Evolutionary conservation across 2,113 vertebrate species (phyloP), one percentile per base, ranked within the genome.

Genomic region (Takifugu bimaculatus): DNA sequence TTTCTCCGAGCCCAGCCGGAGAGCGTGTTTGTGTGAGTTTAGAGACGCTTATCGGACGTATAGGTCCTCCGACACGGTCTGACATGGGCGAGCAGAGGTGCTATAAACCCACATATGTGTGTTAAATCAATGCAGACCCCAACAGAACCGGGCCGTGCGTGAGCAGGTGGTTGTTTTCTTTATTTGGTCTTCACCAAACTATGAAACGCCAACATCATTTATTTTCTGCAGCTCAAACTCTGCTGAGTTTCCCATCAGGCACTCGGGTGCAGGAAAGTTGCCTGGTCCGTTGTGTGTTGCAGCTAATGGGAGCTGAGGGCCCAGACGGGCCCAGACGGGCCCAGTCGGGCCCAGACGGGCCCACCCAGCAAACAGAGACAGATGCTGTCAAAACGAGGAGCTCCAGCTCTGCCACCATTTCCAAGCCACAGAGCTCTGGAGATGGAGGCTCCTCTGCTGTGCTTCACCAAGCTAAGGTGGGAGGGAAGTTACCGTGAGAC

Each of bases 161-260:
- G 35, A 39, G 35, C 9, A 2, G 32, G 9, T 35, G 9, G 32
- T 35, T 39, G 2, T 39, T 39, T 6, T 39, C 1, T 32, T 32
- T 32, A 29, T 29, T 5, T 29, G 29, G 2, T 6, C 29, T 32
- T 32, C 2, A 32, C 29, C 29, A 32, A 32, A 32, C 29, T 32
- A 39, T 11, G 35, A 10, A 39, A 10, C 2, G 6, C 9, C 29
- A 10, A 1, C 5, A 39, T 7, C 35, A 39, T 39, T 39, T 39
- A 32, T 32, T 32, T 32, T 32, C 29, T 6, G 6, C 29, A 32
- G 29, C 3, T 39, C 7, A 10, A 39, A 3, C 7, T 39, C 39
- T 50, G 32, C n/a, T 80, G 56, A 45, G 54, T 58, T 65, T 68
- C 77, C 3, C 44, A 28, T 75, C 82, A 80, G 83, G 82, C 83